A percentile compares a stretch with the other conserved stretches of the same genome.
These are phyloP conservation scores for Lipophrys pholis DNA, from an alignment of 2,113 vertebrate species.

Conservation along the genomic window DNA sequence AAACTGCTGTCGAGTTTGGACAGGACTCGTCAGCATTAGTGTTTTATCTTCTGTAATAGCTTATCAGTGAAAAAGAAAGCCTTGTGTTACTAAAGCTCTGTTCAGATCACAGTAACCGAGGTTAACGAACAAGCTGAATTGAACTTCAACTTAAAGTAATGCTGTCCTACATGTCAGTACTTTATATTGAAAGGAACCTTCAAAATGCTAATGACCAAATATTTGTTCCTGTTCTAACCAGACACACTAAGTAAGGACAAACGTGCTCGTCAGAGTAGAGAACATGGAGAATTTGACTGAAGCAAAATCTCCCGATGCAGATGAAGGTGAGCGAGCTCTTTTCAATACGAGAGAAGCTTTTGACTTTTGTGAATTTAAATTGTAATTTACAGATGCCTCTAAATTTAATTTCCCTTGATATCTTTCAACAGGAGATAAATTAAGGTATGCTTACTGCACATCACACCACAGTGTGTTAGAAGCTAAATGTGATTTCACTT, in stretches of 20 bases:
- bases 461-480: too few species aligned
- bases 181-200: too few species aligned
- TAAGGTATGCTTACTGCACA: slow-evolving; percentile 55
- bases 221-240: too few species aligned
- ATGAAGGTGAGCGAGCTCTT: slow-evolving; percentile 34
- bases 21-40: not conserved
- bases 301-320: not conserved
- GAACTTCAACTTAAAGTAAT: too few species aligned
- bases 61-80: too few species aligned
- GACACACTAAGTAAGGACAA: too few species aligned
- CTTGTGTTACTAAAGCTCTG: too few species aligned
- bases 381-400: not conserved
- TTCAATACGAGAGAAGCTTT: not conserved
- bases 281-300: slow-evolving; percentile 44
- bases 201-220: too few species aligned
- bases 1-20: not conserved
- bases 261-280: not conserved
- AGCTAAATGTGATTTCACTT: not conserved
- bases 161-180: too few species aligned
- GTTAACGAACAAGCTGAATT: too few species aligned
- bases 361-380: too few species aligned
- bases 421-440: slow-evolving; percentile 33
- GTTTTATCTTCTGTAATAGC: not conserved
- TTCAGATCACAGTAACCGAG: too few species aligned
- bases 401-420: not conserved